phyloP scores from a whole-genome alignment of 2,888 invertebrate genomes.

The Sisyra nigra region DNA sequence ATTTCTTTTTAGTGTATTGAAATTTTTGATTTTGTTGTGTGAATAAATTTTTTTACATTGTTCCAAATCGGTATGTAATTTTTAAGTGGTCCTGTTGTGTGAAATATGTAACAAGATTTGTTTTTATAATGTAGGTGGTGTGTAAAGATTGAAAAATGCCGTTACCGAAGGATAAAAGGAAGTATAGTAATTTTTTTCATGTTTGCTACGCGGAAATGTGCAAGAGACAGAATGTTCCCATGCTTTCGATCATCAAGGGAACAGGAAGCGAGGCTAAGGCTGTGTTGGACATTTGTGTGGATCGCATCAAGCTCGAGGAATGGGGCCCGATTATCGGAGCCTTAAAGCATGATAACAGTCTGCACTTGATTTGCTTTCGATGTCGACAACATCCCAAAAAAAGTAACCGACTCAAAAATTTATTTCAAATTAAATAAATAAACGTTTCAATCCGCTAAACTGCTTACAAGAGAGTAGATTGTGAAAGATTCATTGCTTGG shows the following conservation, averaged over 20 bases:
- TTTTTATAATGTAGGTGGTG: too few relatives aligned
- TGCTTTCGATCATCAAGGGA: slow-evolving; percentile 20
- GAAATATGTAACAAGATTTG: too few relatives aligned
- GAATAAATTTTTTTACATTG: too few relatives aligned
- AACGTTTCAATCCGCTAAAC: too few relatives aligned
- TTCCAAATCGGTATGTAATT: too few relatives aligned
- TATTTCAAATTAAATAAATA: too few relatives aligned
- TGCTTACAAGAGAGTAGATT: too few relatives aligned
- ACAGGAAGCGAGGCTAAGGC: neutral
- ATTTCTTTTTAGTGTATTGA: too few relatives aligned
- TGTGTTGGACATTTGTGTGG: slow-evolving; percentile 46
- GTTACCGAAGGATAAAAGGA: slow-evolving; percentile 2
- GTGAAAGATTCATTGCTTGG: too few relatives aligned
- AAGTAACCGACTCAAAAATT: neutral
- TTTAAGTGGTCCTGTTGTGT: too few relatives aligned
- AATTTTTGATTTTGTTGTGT: too few relatives aligned
- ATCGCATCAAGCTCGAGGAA: slow-evolving; percentile 57
- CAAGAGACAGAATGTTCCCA: slow-evolving; percentile 22
- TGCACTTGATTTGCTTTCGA: slow-evolving; percentile 49
- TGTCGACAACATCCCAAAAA: slow-evolving; percentile 22
- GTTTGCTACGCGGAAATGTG: slow-evolving; percentile 27
- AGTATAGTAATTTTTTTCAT: slow-evolving; percentile 20
- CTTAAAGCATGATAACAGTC: slow-evolving; percentile 49
- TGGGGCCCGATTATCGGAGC: slow-evolving; percentile 63
- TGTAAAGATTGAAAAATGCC: neutral